Conservation (phyloP, 2,888 invertebrate genomes). For the Nephrocerus scutellatus region DNA sequence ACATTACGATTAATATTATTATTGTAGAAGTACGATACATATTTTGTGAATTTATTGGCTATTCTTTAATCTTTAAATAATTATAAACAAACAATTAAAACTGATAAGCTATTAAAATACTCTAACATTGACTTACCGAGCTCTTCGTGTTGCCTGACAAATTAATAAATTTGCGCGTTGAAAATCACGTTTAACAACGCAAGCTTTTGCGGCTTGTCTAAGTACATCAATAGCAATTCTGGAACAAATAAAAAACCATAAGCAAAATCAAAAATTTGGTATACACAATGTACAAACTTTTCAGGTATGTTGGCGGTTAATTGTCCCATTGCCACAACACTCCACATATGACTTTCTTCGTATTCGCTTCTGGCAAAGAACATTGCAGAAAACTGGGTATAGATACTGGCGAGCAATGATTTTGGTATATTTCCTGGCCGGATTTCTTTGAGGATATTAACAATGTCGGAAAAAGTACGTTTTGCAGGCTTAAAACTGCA, state of each 20-base stretch:
- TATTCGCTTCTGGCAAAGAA: slow-evolving; percentile 83
- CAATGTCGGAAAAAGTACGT: slow-evolving; percentile 59
- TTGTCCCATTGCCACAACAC: slow-evolving; percentile 65
- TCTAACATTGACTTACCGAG: slow-evolving; percentile 33
- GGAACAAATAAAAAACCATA: slow-evolving; percentile 2
- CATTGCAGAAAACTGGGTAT: slow-evolving; percentile 74
- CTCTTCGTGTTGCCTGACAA: slow-evolving; percentile 65
- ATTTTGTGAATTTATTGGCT: too few species aligned
- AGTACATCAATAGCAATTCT: slow-evolving; percentile 74
- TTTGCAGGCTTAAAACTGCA: slow-evolving; percentile 74
- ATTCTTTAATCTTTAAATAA: too few species aligned
- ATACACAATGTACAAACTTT: slow-evolving; percentile 46
- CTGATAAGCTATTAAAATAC: too few species aligned
- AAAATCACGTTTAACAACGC: slow-evolving; percentile 83
- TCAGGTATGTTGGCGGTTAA: slow-evolving; percentile 58
- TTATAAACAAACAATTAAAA: too few species aligned
- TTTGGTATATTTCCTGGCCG: slow-evolving; percentile 43
- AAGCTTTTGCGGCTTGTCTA: slow-evolving; percentile 80
- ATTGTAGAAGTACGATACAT: too few species aligned
- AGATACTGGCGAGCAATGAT: slow-evolving; percentile 61
- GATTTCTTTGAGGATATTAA: slow-evolving; percentile 51
- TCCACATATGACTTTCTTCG: slow-evolving; percentile 72
- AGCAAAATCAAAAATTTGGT: too few species aligned
- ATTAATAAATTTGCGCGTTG: slow-evolving; percentile 73
- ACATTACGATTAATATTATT: too few species aligned